Base-by-base conservation (phyloP, 2,113 vertebrate genomes). In the Carollia perspicillata region DNA sequence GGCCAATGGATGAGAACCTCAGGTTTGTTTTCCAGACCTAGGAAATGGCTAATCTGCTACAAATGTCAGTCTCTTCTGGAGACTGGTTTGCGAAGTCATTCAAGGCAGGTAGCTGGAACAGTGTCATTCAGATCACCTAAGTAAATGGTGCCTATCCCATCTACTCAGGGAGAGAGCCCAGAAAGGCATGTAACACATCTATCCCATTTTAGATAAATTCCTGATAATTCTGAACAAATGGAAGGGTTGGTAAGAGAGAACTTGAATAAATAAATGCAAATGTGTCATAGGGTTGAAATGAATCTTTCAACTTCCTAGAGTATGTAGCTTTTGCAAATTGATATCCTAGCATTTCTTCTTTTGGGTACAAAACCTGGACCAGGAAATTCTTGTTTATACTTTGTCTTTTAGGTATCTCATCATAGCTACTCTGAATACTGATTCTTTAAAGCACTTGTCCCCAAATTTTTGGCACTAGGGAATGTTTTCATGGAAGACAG, bases 1-100 rank as follows among this genome's bases (percentile, higher is more conserved):
- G 6, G 2, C 17, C 3, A 37, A 0, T 65, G 30, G 4, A 1
- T 55, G 51, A 23, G 40, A 66, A 77, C 0, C 6, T 51, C 5
- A 9, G 22, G 11, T 84, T 47, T 69, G 3, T 58, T 68, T 92
- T 79, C 63, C 3, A 55, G 42, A 68, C 30, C 22, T 37, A 26
- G 0, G 18, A 13, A 92, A 53, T 14, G n/a, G 1, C 23, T 88
- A 33, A 40, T 66, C 30, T 30, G 0, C 37, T 83, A 79, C 9
- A 91, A 84, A 65, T 49, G 5, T 37, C 60, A 37, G 1, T 77
- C 16, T 84, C 75, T 42, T 8, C 42, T 49, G 8, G 42, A 89
- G 28, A 55, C 22, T 17, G 7, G 20, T 79, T 3, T 11, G 13
- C 8, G 20, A 74, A 84, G 23, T 55, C n/a, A 4, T 28, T 74